A percentile compares a stretch with the other conserved stretches of the same genome.
phyloP scores from a whole-genome alignment of 2,113 vertebrate genomes.

The Thinocorus orbignyianus region DNA sequence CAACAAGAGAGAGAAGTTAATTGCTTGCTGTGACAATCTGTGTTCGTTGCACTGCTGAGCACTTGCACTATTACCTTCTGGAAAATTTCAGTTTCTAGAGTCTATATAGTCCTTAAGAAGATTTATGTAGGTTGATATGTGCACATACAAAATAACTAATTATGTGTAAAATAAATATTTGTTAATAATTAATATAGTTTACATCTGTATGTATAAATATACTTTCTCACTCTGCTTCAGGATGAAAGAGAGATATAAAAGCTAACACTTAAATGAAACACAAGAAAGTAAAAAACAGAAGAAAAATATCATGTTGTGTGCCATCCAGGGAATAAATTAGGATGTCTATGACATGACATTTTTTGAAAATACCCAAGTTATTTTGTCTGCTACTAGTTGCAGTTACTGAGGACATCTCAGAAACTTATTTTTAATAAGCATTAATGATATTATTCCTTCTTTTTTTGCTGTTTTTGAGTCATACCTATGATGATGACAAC shows the following conservation, averaged over 20 bases:
- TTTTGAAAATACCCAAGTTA: background rate
- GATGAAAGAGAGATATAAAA: background rate
- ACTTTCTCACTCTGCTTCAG: background rate
- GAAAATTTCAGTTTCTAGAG: background rate
- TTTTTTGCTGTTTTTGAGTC: background rate
- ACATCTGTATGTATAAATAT: background rate
- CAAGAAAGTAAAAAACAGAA: background rate
- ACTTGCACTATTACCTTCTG: background rate
- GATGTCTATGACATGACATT: accelerated
- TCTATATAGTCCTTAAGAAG: background rate
- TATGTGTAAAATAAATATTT: too few species aligned
- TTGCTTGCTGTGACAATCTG: background rate
- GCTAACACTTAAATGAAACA: background rate
- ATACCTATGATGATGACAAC: background rate
- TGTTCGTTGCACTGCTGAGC: background rate
- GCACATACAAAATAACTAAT: background rate
- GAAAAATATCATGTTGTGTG: background rate
- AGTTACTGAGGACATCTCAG: background rate
- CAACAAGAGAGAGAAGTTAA: background rate
- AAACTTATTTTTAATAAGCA: background rate
- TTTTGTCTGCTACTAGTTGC: background rate
- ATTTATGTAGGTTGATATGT: background rate
- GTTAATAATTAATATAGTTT: background rate
- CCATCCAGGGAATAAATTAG: background rate
- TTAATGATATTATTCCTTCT: background rate